A percentile compares a stretch with the other conserved stretches of the same genome.
These are phyloP conservation scores for Cheumatopsyche charites DNA, from an alignment of 1,140 invertebrate genomes.

Conservation along the genomic window DNA sequence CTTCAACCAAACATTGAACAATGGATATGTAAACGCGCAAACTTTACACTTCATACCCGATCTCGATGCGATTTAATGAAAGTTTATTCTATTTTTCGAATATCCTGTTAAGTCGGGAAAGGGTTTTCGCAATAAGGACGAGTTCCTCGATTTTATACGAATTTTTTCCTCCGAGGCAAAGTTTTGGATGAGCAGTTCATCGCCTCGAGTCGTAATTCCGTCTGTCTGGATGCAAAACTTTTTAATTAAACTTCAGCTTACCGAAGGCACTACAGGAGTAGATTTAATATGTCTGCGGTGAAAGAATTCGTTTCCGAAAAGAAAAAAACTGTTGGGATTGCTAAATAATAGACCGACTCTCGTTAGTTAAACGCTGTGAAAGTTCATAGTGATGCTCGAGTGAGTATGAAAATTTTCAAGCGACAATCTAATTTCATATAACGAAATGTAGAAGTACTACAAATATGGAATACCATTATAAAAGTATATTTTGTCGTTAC, in stretches of 20 bases:
- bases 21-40: not conserved
- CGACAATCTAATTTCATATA: too few species aligned
- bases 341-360: not conserved
- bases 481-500: too few species aligned
- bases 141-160: too few species aligned
- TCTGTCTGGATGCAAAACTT: constrained; percentile 42
- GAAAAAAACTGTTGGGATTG: not conserved
- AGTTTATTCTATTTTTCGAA: not conserved
- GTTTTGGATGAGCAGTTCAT: constrained; percentile 9
- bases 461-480: too few species aligned
- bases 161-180: not conserved
- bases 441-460: too few species aligned
- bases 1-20: not conserved
- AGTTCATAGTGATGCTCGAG: not conserved
- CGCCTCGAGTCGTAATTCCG: constrained; percentile 39
- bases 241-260: constrained; percentile 40
- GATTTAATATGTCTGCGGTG: constrained; percentile 20
- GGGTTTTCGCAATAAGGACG: too few species aligned
- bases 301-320: constrained; percentile 22
- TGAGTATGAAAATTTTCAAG: too few species aligned
- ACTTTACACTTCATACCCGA: too few species aligned
- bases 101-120: not conserved
- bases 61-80: too few species aligned
- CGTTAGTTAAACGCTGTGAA: not conserved
- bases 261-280: constrained; percentile 24